A percentile compares a stretch with the other conserved stretches of the same genome.
phyloP scores from a whole-genome alignment of 2,888 invertebrate species.

The Phengaris alcon region DNA sequence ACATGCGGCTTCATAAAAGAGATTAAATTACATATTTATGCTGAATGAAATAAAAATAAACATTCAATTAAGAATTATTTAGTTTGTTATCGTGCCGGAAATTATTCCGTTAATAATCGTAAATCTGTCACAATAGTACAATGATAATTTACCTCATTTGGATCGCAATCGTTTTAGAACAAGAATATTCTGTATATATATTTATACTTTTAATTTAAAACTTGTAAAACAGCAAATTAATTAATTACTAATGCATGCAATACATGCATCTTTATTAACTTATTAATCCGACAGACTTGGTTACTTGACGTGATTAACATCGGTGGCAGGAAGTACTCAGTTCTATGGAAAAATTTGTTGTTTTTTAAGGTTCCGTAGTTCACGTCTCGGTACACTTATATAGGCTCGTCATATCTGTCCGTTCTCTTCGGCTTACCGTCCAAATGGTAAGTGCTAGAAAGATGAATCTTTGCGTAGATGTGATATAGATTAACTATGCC shows the following conservation, averaged over 20 bases:
- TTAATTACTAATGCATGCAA: background rate
- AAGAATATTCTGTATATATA: background rate
- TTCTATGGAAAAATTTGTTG: background rate
- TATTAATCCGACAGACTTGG: background rate
- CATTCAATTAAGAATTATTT: conserved; percentile 15
- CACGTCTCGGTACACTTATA: too few species aligned
- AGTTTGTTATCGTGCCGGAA: conserved; percentile 9
- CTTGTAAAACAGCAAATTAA: background rate
- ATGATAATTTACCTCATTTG: background rate
- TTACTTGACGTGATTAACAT: background rate
- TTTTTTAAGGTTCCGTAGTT: background rate
- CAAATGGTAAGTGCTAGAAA: too few species aligned
- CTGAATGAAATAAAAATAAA: conserved; percentile 1
- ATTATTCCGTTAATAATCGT: background rate
- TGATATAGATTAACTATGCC: too few species aligned
- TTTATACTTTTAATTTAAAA: background rate
- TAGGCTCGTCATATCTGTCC: too few species aligned
- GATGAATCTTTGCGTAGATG: too few species aligned
- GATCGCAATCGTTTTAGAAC: background rate
- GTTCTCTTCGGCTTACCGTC: too few species aligned
- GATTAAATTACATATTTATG: conserved; percentile 10
- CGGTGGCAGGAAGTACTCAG: background rate
- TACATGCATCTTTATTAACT: background rate
- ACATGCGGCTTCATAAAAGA: background rate
- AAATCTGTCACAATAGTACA: conserved; percentile 11